Evolutionary conservation across 2,888 invertebrate species (phyloP), one percentile per base, ranked within the genome.

Genomic region (Helleia helle): DNA sequence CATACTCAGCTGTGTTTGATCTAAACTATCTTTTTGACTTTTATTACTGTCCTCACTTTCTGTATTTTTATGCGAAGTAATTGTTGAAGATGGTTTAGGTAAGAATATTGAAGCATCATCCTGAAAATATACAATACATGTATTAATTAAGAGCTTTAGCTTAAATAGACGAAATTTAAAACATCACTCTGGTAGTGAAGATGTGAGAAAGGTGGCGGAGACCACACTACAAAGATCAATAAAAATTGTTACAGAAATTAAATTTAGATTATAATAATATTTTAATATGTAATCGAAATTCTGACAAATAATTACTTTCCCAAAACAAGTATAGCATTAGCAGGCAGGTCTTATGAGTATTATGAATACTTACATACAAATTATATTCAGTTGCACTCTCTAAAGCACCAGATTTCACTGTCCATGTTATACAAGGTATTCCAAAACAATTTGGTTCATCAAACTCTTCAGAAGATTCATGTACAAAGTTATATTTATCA

Each of bases 391-490:
- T 64, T 38, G 83, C 74, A 65, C 69, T 75, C 42, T 79, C 75
- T 42, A 84, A 61, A 17, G 65, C 67, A 40, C 87, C 86, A 44
- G 68, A 52, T 54, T 71, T 67, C 28, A 87, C 83, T 8, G 89
- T 87, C 93, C 96, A 97, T 28, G 88, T 87, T 22, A 96, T 87
- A 55, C 90, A 92, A 13, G 91, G 90, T 17, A 95, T 89, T 38
- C 90, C 89, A 54, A 83, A 86, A 38, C 83, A 79, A 37, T 90
- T 86, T 2, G 58, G 49, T 44, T 66, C 70, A 39, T 84, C 74
- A 51, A 86, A 81, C 40, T 86, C 76, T 54, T 72, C 66, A 25
- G 79, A 64, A 22, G 73, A 71, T 38, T 86, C 71, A 43, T 56
- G 59, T 38, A 73, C 67, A 47, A 83, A 64, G 46, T 86, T 75